These are phyloP conservation scores for Petromus typicus DNA, from an alignment of 2,113 vertebrate genomes.

Conservation along the genomic window DNA sequence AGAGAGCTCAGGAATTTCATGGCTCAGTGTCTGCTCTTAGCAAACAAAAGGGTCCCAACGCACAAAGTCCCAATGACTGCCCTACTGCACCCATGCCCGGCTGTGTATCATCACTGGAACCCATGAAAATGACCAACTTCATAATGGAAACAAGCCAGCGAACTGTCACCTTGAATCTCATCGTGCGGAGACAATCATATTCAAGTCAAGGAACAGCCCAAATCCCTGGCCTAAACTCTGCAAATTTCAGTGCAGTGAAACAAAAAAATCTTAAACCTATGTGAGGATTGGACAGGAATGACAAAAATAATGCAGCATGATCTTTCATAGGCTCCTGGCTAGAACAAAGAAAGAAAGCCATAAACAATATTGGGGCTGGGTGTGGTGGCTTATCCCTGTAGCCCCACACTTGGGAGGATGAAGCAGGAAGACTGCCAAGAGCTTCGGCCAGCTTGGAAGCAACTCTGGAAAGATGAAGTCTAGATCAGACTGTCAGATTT, in stretches of 20 bases:
- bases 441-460: background rate
- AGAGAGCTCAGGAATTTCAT: background rate
- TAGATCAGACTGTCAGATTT: background rate
- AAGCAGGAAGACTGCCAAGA: background rate
- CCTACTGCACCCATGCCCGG: background rate
- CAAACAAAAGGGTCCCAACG: background rate
- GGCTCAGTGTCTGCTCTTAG: background rate
- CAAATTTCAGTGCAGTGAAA: background rate
- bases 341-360: background rate
- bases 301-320: accelerated
- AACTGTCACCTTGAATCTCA: background rate
- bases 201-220: background rate
- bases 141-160: background rate
- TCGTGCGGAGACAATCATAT: background rate
- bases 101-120: background rate
- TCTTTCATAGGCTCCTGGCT: background rate
- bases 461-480: background rate
- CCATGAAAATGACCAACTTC: background rate
- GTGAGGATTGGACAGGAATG: background rate
- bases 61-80: background rate
- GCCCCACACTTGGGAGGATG: background rate
- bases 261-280: too few species aligned
- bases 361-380: background rate
- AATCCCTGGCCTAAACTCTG: background rate
- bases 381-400: background rate